Conservation (phyloP, 2,888 invertebrate species). For the Druceiella hillmani region DNA sequence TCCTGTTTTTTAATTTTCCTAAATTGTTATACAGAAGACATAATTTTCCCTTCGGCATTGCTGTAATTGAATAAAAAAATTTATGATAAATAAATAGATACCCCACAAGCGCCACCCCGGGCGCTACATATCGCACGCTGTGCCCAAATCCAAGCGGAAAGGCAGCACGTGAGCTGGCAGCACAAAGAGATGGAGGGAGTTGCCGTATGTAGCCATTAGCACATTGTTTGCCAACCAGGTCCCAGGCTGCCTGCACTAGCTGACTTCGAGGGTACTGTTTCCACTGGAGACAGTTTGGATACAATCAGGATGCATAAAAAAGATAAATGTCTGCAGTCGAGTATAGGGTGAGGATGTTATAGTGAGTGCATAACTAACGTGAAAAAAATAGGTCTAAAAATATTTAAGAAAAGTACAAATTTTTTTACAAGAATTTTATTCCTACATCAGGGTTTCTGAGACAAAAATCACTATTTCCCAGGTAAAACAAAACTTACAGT, state of each 20-base stretch:
- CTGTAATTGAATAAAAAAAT: conserved; percentile 4
- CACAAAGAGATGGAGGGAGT: conserved; percentile 64
- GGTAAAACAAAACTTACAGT: no score
- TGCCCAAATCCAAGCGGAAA: conserved; percentile 94
- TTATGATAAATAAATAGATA: conserved; percentile 35
- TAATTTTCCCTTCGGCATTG: conserved; percentile 1
- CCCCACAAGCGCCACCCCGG: conserved; percentile 84
- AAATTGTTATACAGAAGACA: conserved; percentile 2
- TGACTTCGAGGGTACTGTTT: conserved; percentile 52
- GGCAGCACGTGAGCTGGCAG: conserved; percentile 65
- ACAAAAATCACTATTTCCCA: no score
- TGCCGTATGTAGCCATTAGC: conserved; percentile 50
- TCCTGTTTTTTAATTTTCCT: no score
- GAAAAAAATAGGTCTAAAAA: no score
- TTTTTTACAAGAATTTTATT: no score
- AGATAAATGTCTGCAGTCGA: no score
- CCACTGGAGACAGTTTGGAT: conserved; percentile 57
- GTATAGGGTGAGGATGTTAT: no score
- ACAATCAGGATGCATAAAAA: no score
- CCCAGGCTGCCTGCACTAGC: conserved; percentile 50
- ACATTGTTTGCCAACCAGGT: conserved; percentile 39
- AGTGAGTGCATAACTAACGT: no score
- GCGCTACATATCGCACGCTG: conserved; percentile 76
- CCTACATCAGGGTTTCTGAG: no score
- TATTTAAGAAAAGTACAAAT: no score